Base-by-base conservation (phyloP, 2,888 invertebrate species). In the Cantharis rustica region DNA sequence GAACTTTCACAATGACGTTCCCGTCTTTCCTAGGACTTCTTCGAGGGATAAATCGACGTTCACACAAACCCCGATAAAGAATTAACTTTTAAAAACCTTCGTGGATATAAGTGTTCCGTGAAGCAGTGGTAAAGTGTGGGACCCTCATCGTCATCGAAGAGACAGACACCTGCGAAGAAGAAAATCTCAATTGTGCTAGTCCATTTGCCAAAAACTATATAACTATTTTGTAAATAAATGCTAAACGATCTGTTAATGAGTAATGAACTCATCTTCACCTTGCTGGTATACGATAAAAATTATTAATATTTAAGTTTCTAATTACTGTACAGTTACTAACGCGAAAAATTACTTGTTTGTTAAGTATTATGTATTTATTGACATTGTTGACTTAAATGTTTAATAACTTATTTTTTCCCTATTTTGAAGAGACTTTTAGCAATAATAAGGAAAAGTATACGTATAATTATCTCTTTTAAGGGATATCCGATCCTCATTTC, bases 1-100 rank as follows among this genome's bases (percentile, higher is more conserved):
- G 90, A 90, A 75, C 83, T 86, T 73, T 84, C 83, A 64, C 85
- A 86, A 84, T 86, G 86, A 85, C 86, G 83, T 70, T 77, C 82
- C 72, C 78, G 79, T 71, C 77, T 80, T 13, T 71, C 75, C 62
- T 75, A 78, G 78, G 72, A 63, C 77, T 75, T 64, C 73, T 68
- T 26, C 73, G 71, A 31, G 71, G 70, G 73, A 71, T 68, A 69
- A 47, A 69, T 10, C 72, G 68, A 69, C 47, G 61, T 72, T 74
- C 26, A 62, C 17, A 61, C 73, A 69, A 63, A 74, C 63, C 69
- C 72, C 74, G 69, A 71, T 77, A 71, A 74, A 64, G 71, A 77
- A 77, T 69, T 77, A 69, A 74, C 71, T 61, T 68, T 73, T 70
- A 31, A 31, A 70, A 73, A 75, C 75, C 64, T 69, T 71, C 31